A percentile compares a stretch with the other conserved stretches of the same genome.
Evolutionary conservation across 2,888 invertebrate species (phyloP).

Genomic region (Chrysodeixis includens): DNA sequence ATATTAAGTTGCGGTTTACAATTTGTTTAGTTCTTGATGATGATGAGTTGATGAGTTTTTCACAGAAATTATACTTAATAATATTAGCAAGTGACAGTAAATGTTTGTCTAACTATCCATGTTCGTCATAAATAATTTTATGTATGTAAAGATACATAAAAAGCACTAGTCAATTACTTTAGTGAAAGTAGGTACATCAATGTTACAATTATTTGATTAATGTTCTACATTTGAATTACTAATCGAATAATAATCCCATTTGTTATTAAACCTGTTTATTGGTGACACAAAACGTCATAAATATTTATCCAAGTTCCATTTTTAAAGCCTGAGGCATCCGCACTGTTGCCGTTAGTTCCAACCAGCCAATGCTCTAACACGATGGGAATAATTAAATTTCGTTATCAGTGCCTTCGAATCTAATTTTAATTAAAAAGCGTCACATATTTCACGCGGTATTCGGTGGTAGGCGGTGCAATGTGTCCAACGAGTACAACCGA

Average conservation of each 20-base stretch:
- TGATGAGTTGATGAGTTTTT: too few species aligned
- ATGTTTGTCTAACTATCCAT: background rate
- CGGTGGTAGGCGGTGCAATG: constrained; percentile 85
- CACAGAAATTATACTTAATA: background rate
- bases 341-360: constrained; percentile 68
- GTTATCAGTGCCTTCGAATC: constrained; percentile 84
- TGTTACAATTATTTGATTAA: constrained; percentile 30
- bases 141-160: background rate
- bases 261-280: constrained; percentile 37
- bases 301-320: constrained; percentile 53
- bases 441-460: constrained; percentile 87
- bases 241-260: constrained; percentile 39
- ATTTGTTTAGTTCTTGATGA: background rate
- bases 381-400: constrained; percentile 82
- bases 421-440: constrained; percentile 88
- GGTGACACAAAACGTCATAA: constrained; percentile 54
- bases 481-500: constrained; percentile 69
- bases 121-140: background rate
- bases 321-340: constrained; percentile 50
- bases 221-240: constrained; percentile 41
- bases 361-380: constrained; percentile 73
- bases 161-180: background rate
- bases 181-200: constrained; percentile 24
- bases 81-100: background rate
- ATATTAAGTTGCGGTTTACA: background rate